phyloP scores from a whole-genome alignment of 2,797 vertebrate species.

The Vireo griseus region DNA sequence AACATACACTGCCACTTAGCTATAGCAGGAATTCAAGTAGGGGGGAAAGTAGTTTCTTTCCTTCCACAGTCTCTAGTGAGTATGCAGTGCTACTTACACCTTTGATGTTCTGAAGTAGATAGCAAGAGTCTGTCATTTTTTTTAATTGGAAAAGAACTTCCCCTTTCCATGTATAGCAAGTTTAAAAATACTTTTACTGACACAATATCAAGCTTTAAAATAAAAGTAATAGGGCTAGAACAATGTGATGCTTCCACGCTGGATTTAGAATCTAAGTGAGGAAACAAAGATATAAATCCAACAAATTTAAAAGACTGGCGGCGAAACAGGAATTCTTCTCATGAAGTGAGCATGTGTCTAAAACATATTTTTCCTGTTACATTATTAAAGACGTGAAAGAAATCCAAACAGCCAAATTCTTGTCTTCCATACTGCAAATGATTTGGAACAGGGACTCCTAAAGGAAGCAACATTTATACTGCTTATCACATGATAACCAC shows the following conservation, averaged over 20 bases:
- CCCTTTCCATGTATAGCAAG: background rate
- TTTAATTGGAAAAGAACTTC: background rate
- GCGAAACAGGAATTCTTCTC: background rate
- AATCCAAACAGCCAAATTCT: background rate
- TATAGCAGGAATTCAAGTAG: background rate
- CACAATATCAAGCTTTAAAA: background rate
- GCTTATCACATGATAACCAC: background rate
- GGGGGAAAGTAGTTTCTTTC: background rate
- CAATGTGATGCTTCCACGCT: background rate
- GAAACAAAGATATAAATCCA: background rate
- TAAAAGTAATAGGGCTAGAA: background rate
- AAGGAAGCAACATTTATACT: background rate
- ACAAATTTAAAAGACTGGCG: background rate
- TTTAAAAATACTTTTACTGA: background rate
- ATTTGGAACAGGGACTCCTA: background rate
- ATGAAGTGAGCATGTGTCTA: background rate
- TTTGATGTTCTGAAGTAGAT: background rate
- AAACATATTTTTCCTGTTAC: background rate
- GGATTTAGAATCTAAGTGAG: background rate
- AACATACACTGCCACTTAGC: background rate
- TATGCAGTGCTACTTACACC: background rate
- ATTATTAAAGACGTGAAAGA: background rate
- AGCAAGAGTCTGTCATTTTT: background rate
- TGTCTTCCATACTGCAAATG: background rate
- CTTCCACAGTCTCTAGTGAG: background rate